Evolutionary conservation across 2,113 vertebrate genomes (phyloP).

Genomic region (Corythoichthys intestinalis): DNA sequence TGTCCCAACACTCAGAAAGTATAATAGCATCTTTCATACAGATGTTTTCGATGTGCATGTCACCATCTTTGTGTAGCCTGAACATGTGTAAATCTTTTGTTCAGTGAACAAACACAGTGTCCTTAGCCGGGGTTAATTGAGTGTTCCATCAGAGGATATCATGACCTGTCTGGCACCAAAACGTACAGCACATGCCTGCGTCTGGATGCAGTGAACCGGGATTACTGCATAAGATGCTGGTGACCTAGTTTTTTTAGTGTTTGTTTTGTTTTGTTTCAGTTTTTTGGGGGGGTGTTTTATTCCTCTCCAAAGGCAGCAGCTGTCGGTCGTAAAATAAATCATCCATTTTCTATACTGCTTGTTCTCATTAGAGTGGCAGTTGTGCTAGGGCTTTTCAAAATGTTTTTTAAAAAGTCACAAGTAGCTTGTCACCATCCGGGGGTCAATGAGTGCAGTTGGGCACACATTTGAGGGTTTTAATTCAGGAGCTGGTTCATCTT

Average conservation of each 20-base stretch:
- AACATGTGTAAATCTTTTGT: slow-evolving; percentile 55
- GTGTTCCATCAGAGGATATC: slow-evolving; percentile 60
- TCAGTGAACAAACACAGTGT: slow-evolving; percentile 42
- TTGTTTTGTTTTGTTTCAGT: slow-evolving; percentile 55
- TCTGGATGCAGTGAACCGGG: slow-evolving; percentile 68
- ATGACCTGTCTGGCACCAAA: slow-evolving; percentile 65
- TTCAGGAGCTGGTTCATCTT: slow-evolving; percentile 71
- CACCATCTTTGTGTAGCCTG: slow-evolving; percentile 25
- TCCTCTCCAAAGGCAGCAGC: slow-evolving; percentile 43
- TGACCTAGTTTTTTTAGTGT: slow-evolving; percentile 68
- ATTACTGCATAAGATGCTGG: slow-evolving; percentile 76
- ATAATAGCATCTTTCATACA: slow-evolving; percentile 34
- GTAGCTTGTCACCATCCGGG: slow-evolving; percentile 49
- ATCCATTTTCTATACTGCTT: too few relatives aligned
- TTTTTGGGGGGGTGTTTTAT: slow-evolving; percentile 34
- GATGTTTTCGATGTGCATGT: slow-evolving; percentile 41
- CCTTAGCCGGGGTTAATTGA: slow-evolving; percentile 67
- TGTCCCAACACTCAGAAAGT: slow-evolving; percentile 15
- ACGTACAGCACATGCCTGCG: slow-evolving; percentile 66
- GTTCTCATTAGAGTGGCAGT: too few relatives aligned
- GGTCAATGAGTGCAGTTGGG: slow-evolving; percentile 54
- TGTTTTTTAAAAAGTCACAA: slow-evolving; percentile 28
- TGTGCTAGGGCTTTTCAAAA: neutral
- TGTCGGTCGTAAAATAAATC: slow-evolving; percentile 49
- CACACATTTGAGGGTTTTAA: slow-evolving; percentile 64